Evolutionary conservation across 2,888 invertebrate species (phyloP), one percentile per base, ranked within the genome.

Genomic region (Hirtodrosophila duncani): DNA sequence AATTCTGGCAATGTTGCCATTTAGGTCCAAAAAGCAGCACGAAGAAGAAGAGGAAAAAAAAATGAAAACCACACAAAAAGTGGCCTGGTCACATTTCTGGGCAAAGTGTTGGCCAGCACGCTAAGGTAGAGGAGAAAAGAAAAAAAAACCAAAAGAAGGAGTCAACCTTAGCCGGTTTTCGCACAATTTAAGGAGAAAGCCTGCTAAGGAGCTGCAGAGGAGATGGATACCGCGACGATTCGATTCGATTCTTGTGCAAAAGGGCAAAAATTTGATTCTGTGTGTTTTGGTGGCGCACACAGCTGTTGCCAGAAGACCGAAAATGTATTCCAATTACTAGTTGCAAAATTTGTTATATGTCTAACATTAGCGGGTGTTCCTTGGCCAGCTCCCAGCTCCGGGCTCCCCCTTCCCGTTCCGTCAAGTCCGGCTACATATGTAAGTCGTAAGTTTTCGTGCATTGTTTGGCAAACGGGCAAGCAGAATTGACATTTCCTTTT

Each of bases 401-500:
- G 20, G 10, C 9, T n/a, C 18, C 20, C 31, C n/a, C 13, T 10
- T n/a, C 13, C 23, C n/a, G 14, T 24, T 50, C 36, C 20, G 4
- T 4, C 20, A 6, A 7, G 5, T 20, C 5, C 20, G 4, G 20
- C 20, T 7, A 20, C 7, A 7, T 4, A 4, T 20, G n/a, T 27
- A 20, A 8, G 24, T 9, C 27, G 23, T 8, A 49, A 60, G 64
- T 65, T 70, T 53, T 67, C 63, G 51, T 71, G 61, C 62, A 69
- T 78, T 72, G 81, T 72, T 79, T 67, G 79, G 70, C 75, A 78
- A 80, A 53, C 75, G 78, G 72, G 61, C 69, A 63, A 61, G 60
- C 72, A 64, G 71, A 77, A 77, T 81, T 77, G 75, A 81, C 75
- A 77, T 77, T 77, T 77, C 75, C 75, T 81, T 81, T 77, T 81